Base-by-base conservation (phyloP, 2,797 vertebrate species). In the Megalops cyprinoides region DNA sequence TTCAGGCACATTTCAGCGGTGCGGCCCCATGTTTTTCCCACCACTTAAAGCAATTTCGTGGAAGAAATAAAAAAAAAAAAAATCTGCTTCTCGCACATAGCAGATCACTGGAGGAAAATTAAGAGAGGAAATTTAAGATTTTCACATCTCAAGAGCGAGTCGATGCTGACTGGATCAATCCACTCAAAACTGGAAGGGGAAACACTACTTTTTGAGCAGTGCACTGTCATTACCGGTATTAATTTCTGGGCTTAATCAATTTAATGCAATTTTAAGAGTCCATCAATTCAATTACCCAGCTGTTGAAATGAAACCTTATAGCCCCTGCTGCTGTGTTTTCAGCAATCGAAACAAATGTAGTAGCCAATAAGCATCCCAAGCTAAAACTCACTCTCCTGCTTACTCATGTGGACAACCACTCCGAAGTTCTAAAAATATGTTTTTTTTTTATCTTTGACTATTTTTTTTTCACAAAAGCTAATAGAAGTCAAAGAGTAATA, bases 201-300 rank as follows among this genome's bases (percentile, higher is more conserved):
- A 58, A 58, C 51, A 74, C 3, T 31, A 71, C 60, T 74, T 53
- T 62, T n/a, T 80, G 62, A 80, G 73, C 55, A 76, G 34, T 39
- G 74, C 46, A 39, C 42, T 53, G 74, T 74, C 58, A 81, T 81
- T 81, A 81, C 65, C 73, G 39, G 73, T 28, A 81, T 81, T 81
- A 55, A 81, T 81, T 76, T 76, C 79, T 67, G 73, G 39, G 44
- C 34, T 44, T 76, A 81, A 81, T 81, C 73, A 81, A 81, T 62
- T 81, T 81, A 76, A 76, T 81, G 79, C 79, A 81, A 62, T 81
- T 76, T 74, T 76, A 76, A 62, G 79, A 81, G 79, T 81, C 74
- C 79, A 74, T 80, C 78, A 79, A 65, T 73, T 73, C 73, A 79
- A 79, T 79, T 79, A 79, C 78, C 65, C 78, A 44, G 78, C 49